Evolutionary conservation across 2,113 vertebrate genomes (phyloP).

Genomic region (Rhea pennata): DNA sequence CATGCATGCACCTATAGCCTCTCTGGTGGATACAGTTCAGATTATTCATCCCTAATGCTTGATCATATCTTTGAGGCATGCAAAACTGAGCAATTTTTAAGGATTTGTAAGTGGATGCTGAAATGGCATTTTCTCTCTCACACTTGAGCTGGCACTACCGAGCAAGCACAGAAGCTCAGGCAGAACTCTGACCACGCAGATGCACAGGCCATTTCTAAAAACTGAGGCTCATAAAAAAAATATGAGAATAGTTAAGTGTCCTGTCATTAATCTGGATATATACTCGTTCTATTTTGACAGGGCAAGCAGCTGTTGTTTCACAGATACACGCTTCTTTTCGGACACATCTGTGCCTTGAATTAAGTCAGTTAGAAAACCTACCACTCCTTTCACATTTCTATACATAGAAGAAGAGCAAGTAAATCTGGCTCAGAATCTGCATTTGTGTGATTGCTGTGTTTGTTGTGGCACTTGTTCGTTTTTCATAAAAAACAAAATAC

Average conservation of each 20-base stretch:
- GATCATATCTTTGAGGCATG: neutral
- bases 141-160: neutral
- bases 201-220: neutral
- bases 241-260: accelerated
- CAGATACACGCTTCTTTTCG: neutral
- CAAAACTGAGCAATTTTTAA: neutral
- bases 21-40: neutral
- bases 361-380: neutral
- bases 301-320: neutral
- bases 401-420: neutral
- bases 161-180: neutral
- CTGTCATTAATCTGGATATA: neutral
- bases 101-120: neutral
- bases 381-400: accelerated
- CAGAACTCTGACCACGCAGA: accelerated
- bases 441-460: neutral
- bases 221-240: neutral
- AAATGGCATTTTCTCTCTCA: neutral
- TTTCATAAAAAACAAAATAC: neutral
- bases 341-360: too few relatives aligned
- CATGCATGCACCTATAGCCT: neutral
- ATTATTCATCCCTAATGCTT: neutral
- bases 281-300: neutral
- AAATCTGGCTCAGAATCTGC: neutral
- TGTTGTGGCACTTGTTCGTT: neutral